These are phyloP conservation scores for Danio tinwini DNA, from an alignment of 2,797 vertebrate genomes.

Conservation along the genomic window DNA sequence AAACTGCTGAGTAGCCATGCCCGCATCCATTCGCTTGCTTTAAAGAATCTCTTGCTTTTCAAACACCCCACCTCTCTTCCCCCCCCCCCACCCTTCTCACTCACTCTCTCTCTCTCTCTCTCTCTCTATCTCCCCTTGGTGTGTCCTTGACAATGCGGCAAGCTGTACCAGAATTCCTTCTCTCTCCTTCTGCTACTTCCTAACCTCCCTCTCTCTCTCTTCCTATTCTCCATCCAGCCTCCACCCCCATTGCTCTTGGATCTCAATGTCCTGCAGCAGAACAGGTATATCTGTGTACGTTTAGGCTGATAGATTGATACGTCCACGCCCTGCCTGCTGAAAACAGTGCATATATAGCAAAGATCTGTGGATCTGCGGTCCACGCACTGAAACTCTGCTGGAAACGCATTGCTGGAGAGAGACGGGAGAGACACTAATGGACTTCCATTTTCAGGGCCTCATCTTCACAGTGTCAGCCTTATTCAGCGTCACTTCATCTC, in stretches of 20 bases:
- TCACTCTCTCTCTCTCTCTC: constrained; percentile 57
- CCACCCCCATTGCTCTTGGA: constrained; percentile 54
- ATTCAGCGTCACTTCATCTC: constrained; percentile 58
- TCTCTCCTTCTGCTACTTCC: constrained; percentile 59
- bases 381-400: constrained; percentile 34
- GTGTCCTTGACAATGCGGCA: constrained; percentile 85
- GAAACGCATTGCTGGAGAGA: constrained; percentile 51
- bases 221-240: constrained; percentile 44
- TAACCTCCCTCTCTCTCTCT: constrained; percentile 45
- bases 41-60: constrained; percentile 64
- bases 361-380: constrained; percentile 26
- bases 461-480: constrained; percentile 58
- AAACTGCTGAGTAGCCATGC: constrained; percentile 74
- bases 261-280: constrained; percentile 69
- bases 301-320: constrained; percentile 58
- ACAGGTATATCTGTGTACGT: constrained; percentile 55
- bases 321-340: constrained; percentile 55
- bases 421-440: constrained; percentile 53
- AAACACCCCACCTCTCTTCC: constrained; percentile 47
- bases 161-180: constrained; percentile 77
- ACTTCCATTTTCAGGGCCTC: constrained; percentile 60
- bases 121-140: constrained; percentile 81
- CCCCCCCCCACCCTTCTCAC: constrained; percentile 49
- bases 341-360: constrained; percentile 64
- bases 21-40: constrained; percentile 54